phyloP scores from a whole-genome alignment of 37 sponge, comb jelly and placozoan species.

The Cliona cf. orientalis region DNA sequence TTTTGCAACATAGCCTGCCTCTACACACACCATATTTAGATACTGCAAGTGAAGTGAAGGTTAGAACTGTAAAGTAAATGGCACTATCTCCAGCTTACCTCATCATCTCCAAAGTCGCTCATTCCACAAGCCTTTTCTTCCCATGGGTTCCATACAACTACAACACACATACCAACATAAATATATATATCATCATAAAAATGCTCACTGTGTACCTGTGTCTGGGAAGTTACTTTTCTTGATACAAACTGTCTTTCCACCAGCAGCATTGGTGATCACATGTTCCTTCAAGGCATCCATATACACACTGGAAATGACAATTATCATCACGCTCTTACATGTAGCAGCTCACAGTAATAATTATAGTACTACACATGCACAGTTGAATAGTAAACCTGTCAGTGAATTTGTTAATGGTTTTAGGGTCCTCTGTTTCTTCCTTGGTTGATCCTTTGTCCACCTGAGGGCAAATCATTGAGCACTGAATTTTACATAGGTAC shows the following conservation, averaged over 20 bases:
- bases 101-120: conserved; percentile 95
- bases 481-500: background rate
- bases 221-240: conserved; percentile 86
- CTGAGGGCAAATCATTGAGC: conserved; percentile 6
- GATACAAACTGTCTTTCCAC: conserved; percentile 62
- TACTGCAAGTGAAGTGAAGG: conserved; percentile 57
- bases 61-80: background rate
- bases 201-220: conserved; percentile 48
- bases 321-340: background rate
- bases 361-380: background rate
- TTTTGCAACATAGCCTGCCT: conserved; percentile 85
- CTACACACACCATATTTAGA: conserved; percentile 89
- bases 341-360: background rate
- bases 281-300: conserved; percentile 59
- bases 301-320: conserved; percentile 59
- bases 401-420: conserved; percentile 59
- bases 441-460: conserved; percentile 49
- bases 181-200: background rate
- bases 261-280: conserved; percentile 78
- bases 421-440: conserved; percentile 53
- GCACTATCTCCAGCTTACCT: conserved; percentile 49
- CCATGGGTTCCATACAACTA: conserved; percentile 98
- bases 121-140: conserved; percentile 88
- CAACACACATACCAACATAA: background rate
- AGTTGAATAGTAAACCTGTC: conserved; percentile 59